These are phyloP conservation scores for Orycteropus afer DNA, from an alignment of 2,113 vertebrate genomes.

Conservation along the genomic window DNA sequence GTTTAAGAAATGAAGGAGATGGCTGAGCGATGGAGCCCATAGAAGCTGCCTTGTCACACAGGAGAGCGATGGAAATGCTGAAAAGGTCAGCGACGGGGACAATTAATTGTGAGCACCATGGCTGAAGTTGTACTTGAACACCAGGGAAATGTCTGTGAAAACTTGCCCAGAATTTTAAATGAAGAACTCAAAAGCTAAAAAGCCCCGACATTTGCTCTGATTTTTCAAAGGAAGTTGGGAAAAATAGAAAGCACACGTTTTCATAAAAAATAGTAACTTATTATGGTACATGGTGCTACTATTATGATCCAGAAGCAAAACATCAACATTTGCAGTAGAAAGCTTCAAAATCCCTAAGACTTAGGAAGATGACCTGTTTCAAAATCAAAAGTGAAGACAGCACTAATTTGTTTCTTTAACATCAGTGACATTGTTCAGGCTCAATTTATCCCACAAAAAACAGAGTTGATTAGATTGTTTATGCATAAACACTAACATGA, in stretches of 20 bases:
- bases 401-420: background rate
- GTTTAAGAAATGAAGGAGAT: background rate
- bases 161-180: constrained; percentile 40
- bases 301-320: constrained; percentile 1
- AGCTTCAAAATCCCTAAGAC: background rate
- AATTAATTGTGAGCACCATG: background rate
- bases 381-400: background rate
- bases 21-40: background rate
- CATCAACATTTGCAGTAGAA: background rate
- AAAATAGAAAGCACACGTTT: background rate
- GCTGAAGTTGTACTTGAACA: background rate
- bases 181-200: constrained; percentile 36
- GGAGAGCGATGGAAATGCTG: background rate
- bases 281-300: background rate
- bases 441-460: background rate
- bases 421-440: background rate
- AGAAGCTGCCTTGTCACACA: background rate
- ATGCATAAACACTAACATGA: background rate
- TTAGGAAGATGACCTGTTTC: background rate
- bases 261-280: background rate
- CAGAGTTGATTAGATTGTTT: background rate
- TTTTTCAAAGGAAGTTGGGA: background rate
- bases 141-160: constrained; percentile 23
- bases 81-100: background rate
- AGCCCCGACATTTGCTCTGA: constrained; percentile 39